Evolutionary conservation across 2,797 vertebrate genomes (phyloP).

Genomic region (Sebastes dallii): DNA sequence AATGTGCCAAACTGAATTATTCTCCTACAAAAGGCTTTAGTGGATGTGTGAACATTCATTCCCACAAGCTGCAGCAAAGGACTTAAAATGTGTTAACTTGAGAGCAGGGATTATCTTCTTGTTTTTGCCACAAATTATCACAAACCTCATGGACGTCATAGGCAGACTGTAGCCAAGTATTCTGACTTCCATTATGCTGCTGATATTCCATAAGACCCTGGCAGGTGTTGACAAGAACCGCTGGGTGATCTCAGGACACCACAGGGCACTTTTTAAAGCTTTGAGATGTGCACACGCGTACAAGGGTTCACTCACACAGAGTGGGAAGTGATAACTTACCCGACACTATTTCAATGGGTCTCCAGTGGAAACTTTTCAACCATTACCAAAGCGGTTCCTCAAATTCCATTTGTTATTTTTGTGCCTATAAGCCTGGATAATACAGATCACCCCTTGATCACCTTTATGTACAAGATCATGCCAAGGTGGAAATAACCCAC

Average conservation of each 20-base stretch:
- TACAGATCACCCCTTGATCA: not conserved
- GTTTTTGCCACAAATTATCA: constrained; percentile 35
- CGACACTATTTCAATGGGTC: not conserved
- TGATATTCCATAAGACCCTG: constrained; percentile 32
- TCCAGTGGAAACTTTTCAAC: not conserved
- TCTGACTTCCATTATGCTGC: constrained; percentile 22
- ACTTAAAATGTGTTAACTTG: constrained; percentile 27
- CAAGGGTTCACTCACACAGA: not conserved
- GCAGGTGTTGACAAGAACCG: not conserved
- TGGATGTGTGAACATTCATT: constrained; percentile 1
- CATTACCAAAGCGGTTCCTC: not conserved
- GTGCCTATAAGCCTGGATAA: not conserved
- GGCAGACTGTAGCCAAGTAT: constrained; percentile 21
- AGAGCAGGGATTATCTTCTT: constrained; percentile 49
- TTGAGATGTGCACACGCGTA: not conserved
- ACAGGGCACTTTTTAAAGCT: not conserved
- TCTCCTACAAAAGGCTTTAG: not conserved
- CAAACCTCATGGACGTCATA: constrained; percentile 25
- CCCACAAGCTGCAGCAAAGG: not conserved
- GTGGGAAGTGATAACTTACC: not conserved
- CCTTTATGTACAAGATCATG: not conserved
- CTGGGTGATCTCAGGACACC: constrained; percentile 7
- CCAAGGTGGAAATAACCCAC: not conserved
- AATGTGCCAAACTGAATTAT: not conserved
- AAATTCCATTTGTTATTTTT: not conserved